Evolutionary conservation across 2,888 invertebrate genomes (phyloP), one percentile per base, ranked within the genome.

Genomic region (Psylliodes chrysocephalus): DNA sequence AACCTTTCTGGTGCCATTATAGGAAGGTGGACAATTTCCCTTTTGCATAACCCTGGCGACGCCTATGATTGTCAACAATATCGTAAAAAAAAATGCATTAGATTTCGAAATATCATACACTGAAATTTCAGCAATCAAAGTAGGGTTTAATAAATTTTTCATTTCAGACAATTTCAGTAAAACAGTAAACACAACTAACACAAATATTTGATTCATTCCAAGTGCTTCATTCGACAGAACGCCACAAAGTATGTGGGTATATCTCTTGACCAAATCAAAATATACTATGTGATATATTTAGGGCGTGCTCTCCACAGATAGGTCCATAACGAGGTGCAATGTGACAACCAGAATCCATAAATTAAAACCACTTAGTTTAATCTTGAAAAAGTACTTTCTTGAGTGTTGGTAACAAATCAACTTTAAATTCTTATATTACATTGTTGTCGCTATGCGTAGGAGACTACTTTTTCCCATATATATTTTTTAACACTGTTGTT

Each of bases 341-440:
- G 60, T 66, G 67, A 69, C 64, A 65, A 67, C 63, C 64, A 61
- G 35, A 55, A 17, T 18, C 35, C 19, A 67, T 71, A 71, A 68
- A 64, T 67, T 61, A 66, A 61, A 66, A 66, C 71, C 71, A 71
- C 69, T 71, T 71, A 71, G 61, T 62, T 64, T 66, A 61, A 64
- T 64, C 64, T 60, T 44, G 25, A 56, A 64, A 64, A 60, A 56
- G 56, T n/a, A n/a, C n/a, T 44, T 46, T 46, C 60, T 60, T 46
- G 64, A 60, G 30, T 60, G 22, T 44, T 55, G n/a, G 55, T 40
- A 25, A 64, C 56, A 60, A 60, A 64, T 64, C 56, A 60, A 52
- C 60, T 60, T 61, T 66, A 64, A 68, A 66, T 61, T 68, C 68
- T 66, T 65, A 68, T 60, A 53, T 51, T 35, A 62, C 57, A 68